Conservation (phyloP, 2,797 vertebrate species). For the Remorina albescens region DNA sequence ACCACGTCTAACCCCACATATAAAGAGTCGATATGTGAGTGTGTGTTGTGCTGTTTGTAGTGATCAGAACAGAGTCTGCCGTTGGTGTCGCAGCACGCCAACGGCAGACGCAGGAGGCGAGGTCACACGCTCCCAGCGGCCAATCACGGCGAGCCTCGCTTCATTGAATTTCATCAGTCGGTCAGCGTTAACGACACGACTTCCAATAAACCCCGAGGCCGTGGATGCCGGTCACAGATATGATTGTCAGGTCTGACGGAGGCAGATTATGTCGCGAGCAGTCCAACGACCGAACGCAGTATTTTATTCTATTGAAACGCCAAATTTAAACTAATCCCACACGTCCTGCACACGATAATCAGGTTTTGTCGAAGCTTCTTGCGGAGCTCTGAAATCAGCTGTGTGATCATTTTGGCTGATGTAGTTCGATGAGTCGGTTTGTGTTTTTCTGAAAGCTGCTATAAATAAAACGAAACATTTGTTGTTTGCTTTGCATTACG, state of each 20-base stretch:
- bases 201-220: slow-evolving; percentile 27
- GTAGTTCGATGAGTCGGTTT: too few species aligned
- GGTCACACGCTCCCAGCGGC: slow-evolving; percentile 42
- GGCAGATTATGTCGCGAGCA: not conserved
- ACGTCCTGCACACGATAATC: too few species aligned
- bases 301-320: not conserved
- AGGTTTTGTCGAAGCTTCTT: too few species aligned
- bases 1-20: slow-evolving; percentile 51
- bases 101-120: not conserved
- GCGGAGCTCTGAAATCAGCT: too few species aligned
- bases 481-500: too few species aligned
- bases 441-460: too few species aligned
- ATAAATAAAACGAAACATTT: too few species aligned
- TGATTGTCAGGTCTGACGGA: slow-evolving; percentile 37
- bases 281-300: not conserved
- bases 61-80: slow-evolving; percentile 55
- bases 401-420: too few species aligned
- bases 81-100: slow-evolving; percentile 40
- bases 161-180: slow-evolving; percentile 38
- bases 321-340: not conserved
- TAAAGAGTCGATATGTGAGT: slow-evolving; percentile 52
- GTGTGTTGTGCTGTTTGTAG: slow-evolving; percentile 53
- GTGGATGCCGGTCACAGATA: slow-evolving; percentile 38
- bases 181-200: slow-evolving; percentile 26
- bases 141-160: slow-evolving; percentile 28